These are phyloP conservation scores for Pimephales promelas DNA, from an alignment of 2,113 vertebrate species.

Conservation along the genomic window DNA sequence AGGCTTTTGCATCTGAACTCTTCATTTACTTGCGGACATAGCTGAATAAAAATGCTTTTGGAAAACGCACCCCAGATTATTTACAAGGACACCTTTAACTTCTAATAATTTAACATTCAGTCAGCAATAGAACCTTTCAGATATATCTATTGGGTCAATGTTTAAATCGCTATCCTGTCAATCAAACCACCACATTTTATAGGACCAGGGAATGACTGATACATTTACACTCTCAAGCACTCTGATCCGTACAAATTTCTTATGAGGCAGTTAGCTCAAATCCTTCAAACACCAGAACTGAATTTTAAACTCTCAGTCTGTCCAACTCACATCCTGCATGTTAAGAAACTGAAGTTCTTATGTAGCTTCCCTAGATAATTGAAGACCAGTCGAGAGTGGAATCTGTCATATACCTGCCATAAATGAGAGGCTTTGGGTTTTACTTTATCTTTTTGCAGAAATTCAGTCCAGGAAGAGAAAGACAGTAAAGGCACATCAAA, in stretches of 20 bases:
- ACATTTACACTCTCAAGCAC: background rate
- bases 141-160: background rate
- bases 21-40: background rate
- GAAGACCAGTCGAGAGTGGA: constrained; percentile 13
- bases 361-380: constrained; percentile 14
- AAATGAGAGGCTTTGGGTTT: constrained; percentile 65
- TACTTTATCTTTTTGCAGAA: constrained; percentile 60
- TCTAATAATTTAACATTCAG: background rate
- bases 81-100: background rate
- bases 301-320: background rate
- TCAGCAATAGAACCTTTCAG: background rate
- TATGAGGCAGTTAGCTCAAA: constrained; percentile 10
- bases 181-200: background rate
- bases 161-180: background rate
- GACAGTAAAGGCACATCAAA: constrained; percentile 24
- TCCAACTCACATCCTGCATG: constrained; percentile 4
- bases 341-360: constrained; percentile 68
- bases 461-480: background rate
- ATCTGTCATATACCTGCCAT: constrained; percentile 54
- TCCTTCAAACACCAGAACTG: constrained; percentile 15
- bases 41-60: background rate
- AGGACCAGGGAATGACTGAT: background rate
- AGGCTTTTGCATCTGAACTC: too few species aligned
- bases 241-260: background rate
- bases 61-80: background rate